A percentile compares a stretch with the other conserved stretches of the same genome.
These are phyloP conservation scores for Sphaeramia orbicularis DNA, from an alignment of 2,797 vertebrate genomes.

Conservation along the genomic window DNA sequence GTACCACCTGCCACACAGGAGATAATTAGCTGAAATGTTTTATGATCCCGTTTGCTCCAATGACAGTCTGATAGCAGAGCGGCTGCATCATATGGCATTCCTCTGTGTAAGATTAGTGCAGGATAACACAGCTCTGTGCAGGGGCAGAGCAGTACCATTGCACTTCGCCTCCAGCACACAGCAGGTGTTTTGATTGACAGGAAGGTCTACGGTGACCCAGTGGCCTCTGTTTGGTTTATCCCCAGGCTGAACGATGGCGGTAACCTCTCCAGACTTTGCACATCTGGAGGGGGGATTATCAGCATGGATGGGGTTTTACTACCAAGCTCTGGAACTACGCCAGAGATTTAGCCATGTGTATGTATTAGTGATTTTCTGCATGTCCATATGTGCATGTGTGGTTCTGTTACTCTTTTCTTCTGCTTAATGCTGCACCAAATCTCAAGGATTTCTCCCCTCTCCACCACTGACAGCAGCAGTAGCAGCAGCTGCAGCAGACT, in stretches of 20 bases:
- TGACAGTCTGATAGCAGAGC: neutral
- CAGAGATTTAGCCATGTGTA: conserved; percentile 35
- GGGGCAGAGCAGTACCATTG: neutral
- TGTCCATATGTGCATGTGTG: neutral
- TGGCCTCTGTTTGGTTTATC: conserved; percentile 33
- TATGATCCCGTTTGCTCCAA: conserved; percentile 16
- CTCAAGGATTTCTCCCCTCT: conserved; percentile 23
- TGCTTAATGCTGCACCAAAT: conserved; percentile 11
- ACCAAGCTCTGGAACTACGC: conserved; percentile 10
- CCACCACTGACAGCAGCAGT: conserved; percentile 4
- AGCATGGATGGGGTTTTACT: conserved; percentile 23
- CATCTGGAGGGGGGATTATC: conserved; percentile 58
- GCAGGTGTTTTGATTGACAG: conserved; percentile 24
- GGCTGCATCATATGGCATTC: conserved; percentile 14
- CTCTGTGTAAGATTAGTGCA: conserved; percentile 28
- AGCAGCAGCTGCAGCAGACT: conserved; percentile 7
- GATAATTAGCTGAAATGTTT: conserved; percentile 1
- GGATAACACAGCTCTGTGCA: neutral
- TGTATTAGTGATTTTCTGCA: conserved; percentile 13
- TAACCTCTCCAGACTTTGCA: conserved; percentile 12
- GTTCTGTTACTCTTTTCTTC: conserved; percentile 3
- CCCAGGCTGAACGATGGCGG: conserved; percentile 5
- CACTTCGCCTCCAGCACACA: neutral
- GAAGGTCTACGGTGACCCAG: neutral
- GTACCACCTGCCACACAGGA: neutral